Conservation (phyloP, 2,888 invertebrate genomes). For the Phortica okadai region DNA sequence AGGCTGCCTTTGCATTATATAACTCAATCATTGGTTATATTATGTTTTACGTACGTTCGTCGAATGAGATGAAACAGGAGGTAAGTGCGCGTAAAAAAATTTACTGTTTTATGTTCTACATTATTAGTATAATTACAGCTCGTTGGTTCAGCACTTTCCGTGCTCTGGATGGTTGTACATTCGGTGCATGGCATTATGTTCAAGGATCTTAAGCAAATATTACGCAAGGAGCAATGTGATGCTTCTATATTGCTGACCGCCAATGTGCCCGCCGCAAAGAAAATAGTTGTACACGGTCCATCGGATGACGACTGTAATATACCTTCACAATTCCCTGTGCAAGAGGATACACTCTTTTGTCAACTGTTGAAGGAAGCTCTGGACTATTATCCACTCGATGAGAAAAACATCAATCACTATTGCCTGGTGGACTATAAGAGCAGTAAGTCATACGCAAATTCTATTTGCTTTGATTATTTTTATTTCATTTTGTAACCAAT, state of each 20-base stretch:
- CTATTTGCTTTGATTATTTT: not conserved
- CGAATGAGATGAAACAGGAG: conserved; percentile 96
- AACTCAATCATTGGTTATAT: conserved; percentile 99
- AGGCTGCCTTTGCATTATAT: conserved; percentile 98
- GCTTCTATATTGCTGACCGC: conserved; percentile 98
- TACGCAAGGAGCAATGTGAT: conserved; percentile 99
- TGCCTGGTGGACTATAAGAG: conserved; percentile 99
- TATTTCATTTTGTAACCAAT: not conserved
- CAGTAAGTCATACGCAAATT: conserved; percentile 80
- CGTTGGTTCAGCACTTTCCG: conserved; percentile 94
- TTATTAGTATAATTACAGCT: conserved; percentile 75
- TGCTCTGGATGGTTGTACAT: conserved; percentile 99
- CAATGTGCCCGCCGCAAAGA: conserved; percentile 99
- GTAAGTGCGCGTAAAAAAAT: conserved; percentile 49
- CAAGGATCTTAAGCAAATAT: conserved; percentile 98
- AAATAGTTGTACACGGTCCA: conserved; percentile 97
- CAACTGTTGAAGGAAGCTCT: conserved; percentile 96
- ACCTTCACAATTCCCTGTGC: conserved; percentile 98
- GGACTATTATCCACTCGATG: conserved; percentile 98
- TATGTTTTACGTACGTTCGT: conserved; percentile 98
- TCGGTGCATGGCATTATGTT: conserved; percentile 99
- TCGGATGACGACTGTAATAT: conserved; percentile 91
- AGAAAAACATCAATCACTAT: conserved; percentile 90
- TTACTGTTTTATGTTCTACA: not conserved
- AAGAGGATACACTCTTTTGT: conserved; percentile 97